These are phyloP conservation scores for Chironomus striatipennis DNA, from an alignment of 1,140 invertebrate genomes.

Conservation along the genomic window DNA sequence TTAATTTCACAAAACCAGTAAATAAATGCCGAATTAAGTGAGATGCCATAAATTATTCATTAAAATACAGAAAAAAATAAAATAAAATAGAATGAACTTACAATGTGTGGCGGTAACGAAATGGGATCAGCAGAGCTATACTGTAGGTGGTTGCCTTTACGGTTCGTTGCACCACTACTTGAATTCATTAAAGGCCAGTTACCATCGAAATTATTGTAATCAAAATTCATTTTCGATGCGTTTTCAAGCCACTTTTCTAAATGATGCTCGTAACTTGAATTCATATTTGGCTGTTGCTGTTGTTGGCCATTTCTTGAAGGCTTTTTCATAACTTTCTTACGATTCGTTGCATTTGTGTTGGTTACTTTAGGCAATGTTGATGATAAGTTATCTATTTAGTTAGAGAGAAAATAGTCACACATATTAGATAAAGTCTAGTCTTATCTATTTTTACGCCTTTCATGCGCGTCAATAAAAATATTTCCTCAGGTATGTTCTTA, in stretches of 20 bases:
- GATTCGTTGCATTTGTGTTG: not conserved
- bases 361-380: not conserved
- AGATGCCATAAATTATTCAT: slow-evolving; percentile 5
- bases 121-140: not conserved
- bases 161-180: not conserved
- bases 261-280: slow-evolving; percentile 15
- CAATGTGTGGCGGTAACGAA: slow-evolving; percentile 6
- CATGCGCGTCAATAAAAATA: too few species aligned
- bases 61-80: not conserved
- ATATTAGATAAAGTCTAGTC: not conserved
- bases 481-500: not conserved
- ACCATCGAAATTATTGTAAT: not conserved
- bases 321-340: not conserved
- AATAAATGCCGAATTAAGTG: too few species aligned
- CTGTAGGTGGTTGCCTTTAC: slow-evolving; percentile 2
- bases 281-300: not conserved
- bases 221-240: slow-evolving; percentile 12
- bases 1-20: too few species aligned
- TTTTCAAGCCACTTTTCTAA: not conserved
- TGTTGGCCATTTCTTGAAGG: not conserved
- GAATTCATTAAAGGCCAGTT: slow-evolving; percentile 4
- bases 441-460: not conserved
- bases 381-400: not conserved
- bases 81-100: too few species aligned
- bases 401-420: not conserved